A percentile compares a stretch with the other conserved stretches of the same genome.
Evolutionary conservation across 2,888 invertebrate genomes (phyloP).

Genomic region (Zygogramma bicolorata): DNA sequence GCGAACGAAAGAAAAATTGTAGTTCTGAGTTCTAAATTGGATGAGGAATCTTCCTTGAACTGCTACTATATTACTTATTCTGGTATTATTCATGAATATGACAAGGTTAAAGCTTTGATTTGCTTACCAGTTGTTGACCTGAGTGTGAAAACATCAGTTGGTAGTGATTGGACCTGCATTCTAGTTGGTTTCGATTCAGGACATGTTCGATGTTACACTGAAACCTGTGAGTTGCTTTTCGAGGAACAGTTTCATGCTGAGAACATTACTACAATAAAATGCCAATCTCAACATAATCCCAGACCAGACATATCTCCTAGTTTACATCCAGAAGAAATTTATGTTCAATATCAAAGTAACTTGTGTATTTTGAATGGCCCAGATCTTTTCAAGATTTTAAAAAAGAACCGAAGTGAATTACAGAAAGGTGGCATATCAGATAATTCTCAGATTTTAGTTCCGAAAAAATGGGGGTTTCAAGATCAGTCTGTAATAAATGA

Average conservation of each 20-base stretch:
- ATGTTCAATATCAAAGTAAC: conserved; percentile 79
- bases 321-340: conserved; percentile 77
- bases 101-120: conserved; percentile 68
- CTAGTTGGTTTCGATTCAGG: conserved; percentile 87
- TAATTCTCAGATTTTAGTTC: conserved; percentile 61
- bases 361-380: conserved; percentile 82
- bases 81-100: conserved; percentile 69
- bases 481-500: conserved; percentile 82
- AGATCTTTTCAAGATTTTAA: conserved; percentile 82
- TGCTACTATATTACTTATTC: conserved; percentile 72
- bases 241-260: conserved; percentile 89
- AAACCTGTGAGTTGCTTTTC: conserved; percentile 84
- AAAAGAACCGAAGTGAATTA: conserved; percentile 82
- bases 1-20: conserved; percentile 76
- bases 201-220: conserved; percentile 88
- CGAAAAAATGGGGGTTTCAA: conserved; percentile 89
- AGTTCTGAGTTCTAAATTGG: conserved; percentile 77
- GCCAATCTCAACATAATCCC: conserved; percentile 75
- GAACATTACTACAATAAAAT: conserved; percentile 82
- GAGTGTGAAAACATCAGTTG: conserved; percentile 61
- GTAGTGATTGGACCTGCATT: conserved; percentile 96
- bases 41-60: conserved; percentile 67
- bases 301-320: conserved; percentile 63
- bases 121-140: conserved; percentile 68
- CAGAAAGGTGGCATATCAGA: conserved; percentile 70